Conservation (phyloP, 2,888 invertebrate genomes). For the Diachrysia chrysitis region DNA sequence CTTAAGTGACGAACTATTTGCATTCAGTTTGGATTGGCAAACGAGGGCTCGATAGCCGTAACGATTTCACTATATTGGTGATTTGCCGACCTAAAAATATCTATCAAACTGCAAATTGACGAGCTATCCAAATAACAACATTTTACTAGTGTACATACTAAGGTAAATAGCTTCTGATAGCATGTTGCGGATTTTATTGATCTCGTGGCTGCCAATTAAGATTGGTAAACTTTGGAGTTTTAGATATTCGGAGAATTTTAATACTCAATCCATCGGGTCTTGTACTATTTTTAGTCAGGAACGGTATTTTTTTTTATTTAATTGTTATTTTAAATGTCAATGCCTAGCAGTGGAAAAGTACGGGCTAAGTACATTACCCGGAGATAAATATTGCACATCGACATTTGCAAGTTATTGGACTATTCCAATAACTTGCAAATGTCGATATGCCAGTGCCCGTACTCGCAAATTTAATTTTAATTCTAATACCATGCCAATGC, state of each 20-base stretch:
- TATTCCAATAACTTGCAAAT: too few relatives aligned
- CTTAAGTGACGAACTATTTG: slow-evolving; percentile 53
- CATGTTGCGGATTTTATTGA: not conserved
- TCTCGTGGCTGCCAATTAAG: not conserved
- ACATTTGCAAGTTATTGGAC: too few relatives aligned
- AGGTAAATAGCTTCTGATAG: not conserved
- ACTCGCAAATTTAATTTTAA: too few relatives aligned
- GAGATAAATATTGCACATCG: too few relatives aligned
- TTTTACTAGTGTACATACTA: not conserved
- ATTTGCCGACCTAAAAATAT: slow-evolving; percentile 38
- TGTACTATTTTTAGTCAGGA: too few relatives aligned
- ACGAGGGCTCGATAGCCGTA: slow-evolving; percentile 32
- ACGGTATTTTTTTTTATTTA: too few relatives aligned
- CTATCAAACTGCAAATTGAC: slow-evolving; percentile 27
- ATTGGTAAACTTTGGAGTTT: not conserved
- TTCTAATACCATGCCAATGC: too few relatives aligned
- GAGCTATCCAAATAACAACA: not conserved
- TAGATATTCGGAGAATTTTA: not conserved
- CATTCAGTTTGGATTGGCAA: slow-evolving; percentile 47
- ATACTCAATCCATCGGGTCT: too few relatives aligned
- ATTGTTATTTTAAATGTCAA: too few relatives aligned
- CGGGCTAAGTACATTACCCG: not conserved
- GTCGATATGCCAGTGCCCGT: too few relatives aligned
- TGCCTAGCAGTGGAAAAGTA: not conserved
- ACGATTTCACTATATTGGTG: slow-evolving; percentile 42